Conservation (phyloP, 2,797 vertebrate species). For the Pseudochaenichthys georgianus region DNA sequence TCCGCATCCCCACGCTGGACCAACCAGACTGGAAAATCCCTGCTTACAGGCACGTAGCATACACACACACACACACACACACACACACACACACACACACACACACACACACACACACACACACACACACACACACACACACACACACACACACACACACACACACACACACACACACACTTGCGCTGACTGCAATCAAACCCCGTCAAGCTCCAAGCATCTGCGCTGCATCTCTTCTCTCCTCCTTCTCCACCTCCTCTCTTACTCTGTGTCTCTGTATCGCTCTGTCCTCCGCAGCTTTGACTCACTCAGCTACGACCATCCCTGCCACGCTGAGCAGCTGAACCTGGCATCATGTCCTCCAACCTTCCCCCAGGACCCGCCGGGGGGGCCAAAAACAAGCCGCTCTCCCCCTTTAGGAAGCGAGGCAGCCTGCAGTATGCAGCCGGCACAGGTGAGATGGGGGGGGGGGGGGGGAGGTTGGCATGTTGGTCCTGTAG, state of each 20-base stretch:
- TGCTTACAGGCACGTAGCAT: conserved; percentile 60
- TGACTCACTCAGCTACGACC: conserved; percentile 58
- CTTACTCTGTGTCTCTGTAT: conserved; percentile 17
- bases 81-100: conserved; percentile 19
- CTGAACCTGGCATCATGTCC: conserved; percentile 79
- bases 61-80: conserved; percentile 9
- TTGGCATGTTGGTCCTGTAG: conserved; percentile 15
- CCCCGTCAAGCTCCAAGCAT: conserved; percentile 58
- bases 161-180: conserved; percentile 16
- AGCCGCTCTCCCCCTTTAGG: conserved; percentile 88
- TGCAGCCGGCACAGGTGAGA: conserved; percentile 90
- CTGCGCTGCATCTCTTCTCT: conserved; percentile 45
- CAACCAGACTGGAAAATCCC: conserved; percentile 68
- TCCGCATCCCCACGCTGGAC: conserved; percentile 62
- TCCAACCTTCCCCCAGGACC: conserved; percentile 77
- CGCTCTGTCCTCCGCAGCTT: conserved; percentile 58
- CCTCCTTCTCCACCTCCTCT: conserved; percentile 28
- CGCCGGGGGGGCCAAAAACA: conserved; percentile 64
- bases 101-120: too few relatives aligned
- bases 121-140: conserved; percentile 22
- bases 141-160: conserved; percentile 19
- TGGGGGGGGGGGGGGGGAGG: neutral
- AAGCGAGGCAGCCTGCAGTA: conserved; percentile 92
- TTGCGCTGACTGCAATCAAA: conserved; percentile 60
- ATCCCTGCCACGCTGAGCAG: conserved; percentile 40